Evolutionary conservation across 2,797 vertebrate species (phyloP).

Genomic region (Aselliscus stoliczkanus): DNA sequence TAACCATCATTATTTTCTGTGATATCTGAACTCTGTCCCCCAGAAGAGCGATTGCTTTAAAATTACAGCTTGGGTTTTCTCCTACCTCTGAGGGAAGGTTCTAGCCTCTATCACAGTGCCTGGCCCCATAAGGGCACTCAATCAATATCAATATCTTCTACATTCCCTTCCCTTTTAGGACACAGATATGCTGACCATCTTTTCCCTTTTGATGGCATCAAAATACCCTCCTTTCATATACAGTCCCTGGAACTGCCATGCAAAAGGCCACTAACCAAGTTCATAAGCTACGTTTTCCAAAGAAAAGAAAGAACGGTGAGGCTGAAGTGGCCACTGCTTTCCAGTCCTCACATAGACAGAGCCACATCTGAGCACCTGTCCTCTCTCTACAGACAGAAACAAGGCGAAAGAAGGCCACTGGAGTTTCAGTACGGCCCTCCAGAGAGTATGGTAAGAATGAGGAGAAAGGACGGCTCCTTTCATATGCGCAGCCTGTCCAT

Average conservation of each 20-base stretch:
- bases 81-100: not conserved
- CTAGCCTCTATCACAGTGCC: not conserved
- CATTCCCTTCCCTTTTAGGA: not conserved
- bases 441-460: not conserved
- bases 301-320: not conserved
- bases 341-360: not conserved
- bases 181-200: not conserved
- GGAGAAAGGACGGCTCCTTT: not conserved
- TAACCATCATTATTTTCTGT: not conserved
- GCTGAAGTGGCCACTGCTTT: not conserved
- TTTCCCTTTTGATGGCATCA: not conserved
- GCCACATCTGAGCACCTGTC: not conserved
- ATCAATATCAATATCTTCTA: not conserved
- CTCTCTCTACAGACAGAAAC: not conserved
- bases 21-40: not conserved
- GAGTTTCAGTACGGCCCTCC: not conserved
- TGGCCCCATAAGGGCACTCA: not conserved
- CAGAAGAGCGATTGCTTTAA: not conserved
- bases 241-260: not conserved
- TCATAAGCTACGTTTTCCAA: not conserved
- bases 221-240: not conserved
- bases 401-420: not conserved
- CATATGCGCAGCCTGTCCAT: rapidly evolving
- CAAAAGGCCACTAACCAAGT: not conserved
- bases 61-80: not conserved